Evolutionary conservation across 1,140 invertebrate genomes (phyloP).

Genomic region (Pectinophora gossypiella): DNA sequence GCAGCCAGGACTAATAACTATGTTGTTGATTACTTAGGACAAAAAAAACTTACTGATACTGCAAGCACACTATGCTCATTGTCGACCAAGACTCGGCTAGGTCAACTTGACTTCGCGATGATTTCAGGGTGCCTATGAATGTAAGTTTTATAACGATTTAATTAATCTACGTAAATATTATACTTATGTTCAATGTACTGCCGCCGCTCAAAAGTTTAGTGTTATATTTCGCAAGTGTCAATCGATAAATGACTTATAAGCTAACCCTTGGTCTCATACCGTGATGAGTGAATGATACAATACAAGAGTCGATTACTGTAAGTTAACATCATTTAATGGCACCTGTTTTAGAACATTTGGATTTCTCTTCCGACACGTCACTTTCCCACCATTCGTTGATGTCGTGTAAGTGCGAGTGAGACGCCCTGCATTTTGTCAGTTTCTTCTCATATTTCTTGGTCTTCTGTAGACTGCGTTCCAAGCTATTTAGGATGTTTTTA

Average conservation of each 20-base stretch:
- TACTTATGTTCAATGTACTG: no score
- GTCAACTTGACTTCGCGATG: constrained; percentile 24
- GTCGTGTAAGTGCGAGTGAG: constrained; percentile 34
- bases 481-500: constrained; percentile 28
- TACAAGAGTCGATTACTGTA: no score
- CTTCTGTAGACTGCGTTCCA: constrained; percentile 44
- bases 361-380: constrained; percentile 9
- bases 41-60: constrained; percentile 46
- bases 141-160: no score
- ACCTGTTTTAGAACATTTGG: background rate
- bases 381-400: constrained; percentile 26
- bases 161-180: no score
- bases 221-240: no score
- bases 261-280: no score
- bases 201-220: no score
- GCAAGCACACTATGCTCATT: constrained; percentile 49
- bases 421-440: constrained; percentile 33
- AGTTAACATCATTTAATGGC: background rate
- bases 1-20: no score
- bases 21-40: background rate
- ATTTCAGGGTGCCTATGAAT: constrained; percentile 10
- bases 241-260: no score
- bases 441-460: constrained; percentile 43
- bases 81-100: constrained; percentile 45
- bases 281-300: no score